Evolutionary conservation across 2,797 vertebrate genomes (phyloP).

Genomic region (Otolemur crassicaudatus): DNA sequence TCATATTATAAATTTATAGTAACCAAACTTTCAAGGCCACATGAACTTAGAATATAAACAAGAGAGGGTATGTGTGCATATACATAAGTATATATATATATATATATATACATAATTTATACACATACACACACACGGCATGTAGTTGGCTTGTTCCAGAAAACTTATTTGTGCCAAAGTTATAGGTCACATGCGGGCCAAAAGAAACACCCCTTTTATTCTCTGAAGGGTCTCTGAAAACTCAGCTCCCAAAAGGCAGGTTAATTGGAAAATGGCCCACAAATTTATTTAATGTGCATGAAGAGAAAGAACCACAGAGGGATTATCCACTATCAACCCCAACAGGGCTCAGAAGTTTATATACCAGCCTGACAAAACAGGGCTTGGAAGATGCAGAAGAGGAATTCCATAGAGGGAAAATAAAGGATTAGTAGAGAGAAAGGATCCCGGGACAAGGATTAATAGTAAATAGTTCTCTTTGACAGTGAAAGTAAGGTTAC

Average conservation of each 20-base stretch:
- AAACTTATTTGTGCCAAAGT: neutral
- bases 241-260: neutral
- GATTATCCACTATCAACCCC: neutral
- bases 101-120: no score
- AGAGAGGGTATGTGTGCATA: neutral
- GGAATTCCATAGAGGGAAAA: neutral
- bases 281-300: neutral
- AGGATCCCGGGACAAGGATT: neutral
- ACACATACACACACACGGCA: no score
- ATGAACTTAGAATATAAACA: neutral
- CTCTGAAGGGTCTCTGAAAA: neutral
- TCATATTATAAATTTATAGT: neutral
- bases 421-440: neutral
- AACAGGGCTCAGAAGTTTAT: neutral
- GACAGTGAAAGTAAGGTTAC: neutral
- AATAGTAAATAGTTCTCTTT: neutral
- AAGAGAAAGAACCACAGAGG: neutral
- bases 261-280: neutral
- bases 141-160: neutral
- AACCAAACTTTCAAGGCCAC: neutral
- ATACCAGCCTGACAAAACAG: neutral
- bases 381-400: neutral
- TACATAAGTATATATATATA: no score
- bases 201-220: neutral
- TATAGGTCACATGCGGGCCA: neutral